These are phyloP conservation scores for Hermetia illucens DNA, from an alignment of 1,140 invertebrate genomes.

Conservation along the genomic window DNA sequence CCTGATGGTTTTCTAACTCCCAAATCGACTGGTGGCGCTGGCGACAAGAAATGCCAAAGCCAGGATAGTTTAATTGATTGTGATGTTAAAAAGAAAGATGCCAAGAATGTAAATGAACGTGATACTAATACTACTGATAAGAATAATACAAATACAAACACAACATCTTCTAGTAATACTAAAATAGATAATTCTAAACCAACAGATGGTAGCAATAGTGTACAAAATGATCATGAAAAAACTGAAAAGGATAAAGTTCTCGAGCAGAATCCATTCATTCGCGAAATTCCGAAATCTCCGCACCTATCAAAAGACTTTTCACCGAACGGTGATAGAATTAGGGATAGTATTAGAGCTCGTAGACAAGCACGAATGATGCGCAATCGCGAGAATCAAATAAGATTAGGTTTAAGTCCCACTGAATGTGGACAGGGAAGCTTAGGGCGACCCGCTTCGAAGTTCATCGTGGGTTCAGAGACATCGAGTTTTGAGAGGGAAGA, in stretches of 20 bases:
- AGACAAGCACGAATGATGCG: conserved; percentile 20
- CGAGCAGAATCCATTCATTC: conserved; percentile 6
- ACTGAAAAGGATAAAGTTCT: not conserved
- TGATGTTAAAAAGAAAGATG: not conserved
- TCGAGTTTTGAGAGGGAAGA: too few species aligned
- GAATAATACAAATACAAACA: not conserved
- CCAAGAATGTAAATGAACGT: not conserved
- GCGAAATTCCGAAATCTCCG: conserved; percentile 28
- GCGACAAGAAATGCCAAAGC: conserved; percentile 12
- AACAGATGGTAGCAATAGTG: not conserved
- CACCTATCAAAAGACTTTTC: conserved; percentile 29
- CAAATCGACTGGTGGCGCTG: conserved; percentile 10
- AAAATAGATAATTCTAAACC: conserved; percentile 1
- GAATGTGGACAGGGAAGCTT: too few species aligned
- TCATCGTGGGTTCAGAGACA: too few species aligned
- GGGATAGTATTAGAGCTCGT: conserved; percentile 25
- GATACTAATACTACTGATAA: too few species aligned
- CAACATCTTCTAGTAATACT: not conserved
- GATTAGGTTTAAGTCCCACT: too few species aligned
- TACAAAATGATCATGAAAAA: not conserved
- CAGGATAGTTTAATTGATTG: conserved; percentile 18
- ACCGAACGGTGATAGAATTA: conserved; percentile 23
- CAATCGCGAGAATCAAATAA: too few species aligned
- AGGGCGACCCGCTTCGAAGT: too few species aligned
- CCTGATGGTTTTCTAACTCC: conserved; percentile 24